Base-by-base conservation (phyloP, 2,888 invertebrate genomes). In the Drosophila setosimentum region DNA sequence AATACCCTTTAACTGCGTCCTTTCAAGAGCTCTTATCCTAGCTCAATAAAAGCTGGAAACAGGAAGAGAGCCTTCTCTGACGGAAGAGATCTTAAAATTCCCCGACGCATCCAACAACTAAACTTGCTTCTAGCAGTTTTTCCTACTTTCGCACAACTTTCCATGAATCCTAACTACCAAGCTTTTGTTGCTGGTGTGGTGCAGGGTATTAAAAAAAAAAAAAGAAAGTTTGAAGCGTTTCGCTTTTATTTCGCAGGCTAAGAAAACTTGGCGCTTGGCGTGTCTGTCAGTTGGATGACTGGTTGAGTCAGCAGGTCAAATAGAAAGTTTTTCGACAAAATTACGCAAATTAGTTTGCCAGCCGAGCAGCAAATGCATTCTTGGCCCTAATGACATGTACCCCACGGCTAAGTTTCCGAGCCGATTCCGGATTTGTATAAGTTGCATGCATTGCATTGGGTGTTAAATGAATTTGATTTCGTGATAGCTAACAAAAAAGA, bases 271-370 rank as follows among this genome's bases (percentile, higher is more conserved):
- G 33, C 32, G 68, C 30, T 33, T 27, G 27, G 60, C 62, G 49
- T 76, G 72, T 68, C 68, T 73, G 69, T 66, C 81, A 68, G 60
- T 80, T 69, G 76, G 57, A 61, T 33, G 61, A 63, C 81, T 70
- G 61, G 63, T 48, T 53, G 65, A 66, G 81, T 70, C 72, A 59
- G 58, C 62, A 85, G 68, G 67, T 58, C 60, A 71, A 84, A 73
- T 57, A 67, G 53, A 72, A 55, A 76, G 71, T 88, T 87, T 82
- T 76, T 73, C 78, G 87, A 83, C 88, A 88, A 83, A 81, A 90
- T 91, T 87, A 90, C 89, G 87, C 91, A 87, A 90, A 87, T 87
- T 88, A 91, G 86, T 90, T 87, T 88, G 80, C 73, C 78, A 90
- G 73, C 73, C 78, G 69, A 87, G 74, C 76, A 74, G 72, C 69